Evolutionary conservation across 2,888 invertebrate genomes (phyloP), one percentile per base, ranked within the genome.

Genomic region (Calliopum simillimum): DNA sequence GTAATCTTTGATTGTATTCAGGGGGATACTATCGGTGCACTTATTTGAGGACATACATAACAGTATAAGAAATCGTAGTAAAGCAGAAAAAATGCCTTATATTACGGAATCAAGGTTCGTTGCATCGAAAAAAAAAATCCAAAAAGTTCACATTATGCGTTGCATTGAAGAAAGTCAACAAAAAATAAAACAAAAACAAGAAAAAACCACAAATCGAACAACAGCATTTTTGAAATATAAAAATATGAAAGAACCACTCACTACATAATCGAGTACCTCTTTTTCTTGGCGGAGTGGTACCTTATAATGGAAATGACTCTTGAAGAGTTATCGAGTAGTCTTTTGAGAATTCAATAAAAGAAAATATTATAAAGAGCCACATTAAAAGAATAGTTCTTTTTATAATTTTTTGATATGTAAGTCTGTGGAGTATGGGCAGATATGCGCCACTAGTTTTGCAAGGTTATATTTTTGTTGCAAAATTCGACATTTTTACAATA

Each of bases 41-140:
- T 12, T 19, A 13, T 43, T 19, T 59, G 11, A 19, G 43, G 19
- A 33, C 6, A 8, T 33, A 46, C 6, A 47, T n/a, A n/a, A n/a
- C n/a, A 14, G 23, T 14, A 51, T 6, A 53, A 43, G 44, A 43
- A 43, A 25, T 16, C 4, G 8, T 13, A 53, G 12, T 21, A 44
- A 33, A 63, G 25, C 8, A 43, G 43, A 25, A 33, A 53, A 23
- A 25, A 53, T 2, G 14, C 19, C 5, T 21, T 1, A 5, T 53
- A 23, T 11, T 53, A n/a, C 56, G 66, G 56, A 66, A 56, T 56
- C 56, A 58, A 66, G 66, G 46, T 56, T 47, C 66, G 56, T 66
- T 66, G 56, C 66, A 66, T 56, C 25, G 16, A 47, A 23, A 8
- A 25, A 2, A 53, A 14, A 6, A n/a, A 21, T 14, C 4, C 4